phyloP scores from a whole-genome alignment of 2,797 vertebrate species.

The Alcedo quadribrachys region DNA sequence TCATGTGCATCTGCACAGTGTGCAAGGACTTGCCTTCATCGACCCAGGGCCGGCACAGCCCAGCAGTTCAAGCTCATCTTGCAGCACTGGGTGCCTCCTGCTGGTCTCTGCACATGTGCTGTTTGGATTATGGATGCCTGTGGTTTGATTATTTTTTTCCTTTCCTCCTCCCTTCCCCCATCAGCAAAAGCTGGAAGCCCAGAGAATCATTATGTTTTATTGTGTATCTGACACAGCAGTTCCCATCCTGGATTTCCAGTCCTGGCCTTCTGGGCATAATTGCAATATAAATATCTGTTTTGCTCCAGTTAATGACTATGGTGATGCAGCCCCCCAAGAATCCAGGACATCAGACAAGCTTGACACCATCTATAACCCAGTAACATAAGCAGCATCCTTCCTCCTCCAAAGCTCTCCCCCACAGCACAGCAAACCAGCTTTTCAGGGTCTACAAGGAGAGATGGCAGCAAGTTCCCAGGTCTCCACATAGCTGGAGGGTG shows the following conservation, averaged over 20 bases:
- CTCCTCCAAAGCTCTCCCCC: background rate
- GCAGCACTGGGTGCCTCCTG: background rate
- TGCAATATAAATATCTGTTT: background rate
- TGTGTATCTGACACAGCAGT: background rate
- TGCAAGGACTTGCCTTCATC: background rate
- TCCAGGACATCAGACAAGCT: background rate
- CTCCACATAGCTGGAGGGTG: background rate
- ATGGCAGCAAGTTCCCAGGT: background rate
- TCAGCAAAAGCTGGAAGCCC: background rate
- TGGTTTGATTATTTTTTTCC: background rate
- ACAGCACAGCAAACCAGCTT: background rate
- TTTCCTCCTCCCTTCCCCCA: background rate
- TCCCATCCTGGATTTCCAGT: background rate
- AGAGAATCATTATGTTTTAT: background rate
- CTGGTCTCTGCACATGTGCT: background rate
- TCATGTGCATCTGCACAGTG: accelerated
- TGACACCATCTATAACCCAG: background rate
- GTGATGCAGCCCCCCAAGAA: background rate
- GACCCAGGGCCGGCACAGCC: background rate
- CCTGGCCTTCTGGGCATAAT: background rate
- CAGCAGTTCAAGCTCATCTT: background rate
- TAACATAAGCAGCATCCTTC: background rate
- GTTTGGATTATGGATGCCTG: background rate
- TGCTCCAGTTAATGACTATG: background rate
- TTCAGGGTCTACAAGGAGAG: background rate